Base-by-base conservation (phyloP, 1,140 invertebrate species). In the Scaptomyza hsui region DNA sequence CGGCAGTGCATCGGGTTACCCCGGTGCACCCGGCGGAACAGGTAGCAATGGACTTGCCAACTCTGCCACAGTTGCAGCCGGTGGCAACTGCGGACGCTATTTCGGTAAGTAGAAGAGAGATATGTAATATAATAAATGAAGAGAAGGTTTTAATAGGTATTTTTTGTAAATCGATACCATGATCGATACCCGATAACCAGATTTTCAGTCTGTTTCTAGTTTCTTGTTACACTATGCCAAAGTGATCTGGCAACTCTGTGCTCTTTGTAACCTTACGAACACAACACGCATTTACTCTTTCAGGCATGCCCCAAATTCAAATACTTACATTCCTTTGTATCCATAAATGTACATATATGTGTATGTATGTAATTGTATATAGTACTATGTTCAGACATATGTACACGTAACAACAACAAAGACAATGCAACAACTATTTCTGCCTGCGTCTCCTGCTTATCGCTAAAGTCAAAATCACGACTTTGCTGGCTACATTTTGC, bases 401-500 rank as follows among this genome's bases (percentile, higher is more conserved):
- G 4, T 24, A 24, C 4, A 4, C 6, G 6, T 16, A 69, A 69
- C 42, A 41, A 37, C 18, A 68, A 45, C 12, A 32, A 3, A 19
- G 18, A 69, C 49, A 63, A 55, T 51, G 15, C 15, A 49, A 57
- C 52, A 65, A 57, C 68, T 42, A 59, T 59, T 32, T 21, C 48
- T 57, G 44, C 62, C 45, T 47, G 45, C 51, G 51, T 74, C 62
- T 48, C 57, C 65, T 74, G 59, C 74, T 88, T 88, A 86, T 86
- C 81, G 81, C 75, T 69, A 62, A 78, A 88, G 74, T 88, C 81
- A 64, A 82, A 81, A 88, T 86, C 81, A 86, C 81, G 81, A 86
- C 77, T 86, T 85, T 61, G 64, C 42, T 47, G 44, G 47, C 67
- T 61, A 79, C 63, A 52, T 65, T 75, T 71, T 77, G 51, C 39